These are phyloP conservation scores for Thaumatotibia leucotreta DNA, from an alignment of 1,140 invertebrate genomes.

Conservation along the genomic window DNA sequence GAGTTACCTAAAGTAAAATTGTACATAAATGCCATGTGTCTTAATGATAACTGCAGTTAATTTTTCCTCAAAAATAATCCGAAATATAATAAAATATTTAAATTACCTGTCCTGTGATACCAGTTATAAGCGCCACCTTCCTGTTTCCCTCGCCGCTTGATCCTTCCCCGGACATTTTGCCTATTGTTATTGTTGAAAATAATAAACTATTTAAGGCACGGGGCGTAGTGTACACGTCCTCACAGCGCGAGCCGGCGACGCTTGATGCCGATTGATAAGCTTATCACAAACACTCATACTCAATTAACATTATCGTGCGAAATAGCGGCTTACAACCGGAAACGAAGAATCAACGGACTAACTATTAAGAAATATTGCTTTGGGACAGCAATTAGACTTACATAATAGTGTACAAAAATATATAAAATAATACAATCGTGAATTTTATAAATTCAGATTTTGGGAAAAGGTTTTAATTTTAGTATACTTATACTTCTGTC, in stretches of 20 bases:
- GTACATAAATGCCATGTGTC: no score
- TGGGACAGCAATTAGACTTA: background rate
- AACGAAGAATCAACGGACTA: background rate
- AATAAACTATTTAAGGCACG: background rate
- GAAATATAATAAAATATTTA: constrained; percentile 17
- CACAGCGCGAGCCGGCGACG: constrained; percentile 31
- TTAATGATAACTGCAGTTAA: no score
- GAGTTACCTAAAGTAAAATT: background rate
- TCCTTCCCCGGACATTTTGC: constrained; percentile 52
- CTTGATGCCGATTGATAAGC: constrained; percentile 39
- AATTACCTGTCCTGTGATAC: constrained; percentile 94
- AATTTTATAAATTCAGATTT: background rate
- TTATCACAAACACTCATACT: constrained; percentile 36
- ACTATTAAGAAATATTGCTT: background rate
- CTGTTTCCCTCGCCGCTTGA: constrained; percentile 35
- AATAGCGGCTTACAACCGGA: constrained; percentile 12
- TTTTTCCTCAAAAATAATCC: background rate
- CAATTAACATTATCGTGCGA: constrained; percentile 17
- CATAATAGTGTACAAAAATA: background rate
- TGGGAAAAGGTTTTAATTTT: background rate
- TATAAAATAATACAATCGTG: background rate
- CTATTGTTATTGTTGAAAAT: constrained; percentile 6
- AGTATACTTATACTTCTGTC: background rate
- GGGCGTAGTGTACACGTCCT: constrained; percentile 39
- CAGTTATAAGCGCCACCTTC: constrained; percentile 92